Conservation (phyloP, 2,888 invertebrate species). For the Apodemia hepburni region DNA sequence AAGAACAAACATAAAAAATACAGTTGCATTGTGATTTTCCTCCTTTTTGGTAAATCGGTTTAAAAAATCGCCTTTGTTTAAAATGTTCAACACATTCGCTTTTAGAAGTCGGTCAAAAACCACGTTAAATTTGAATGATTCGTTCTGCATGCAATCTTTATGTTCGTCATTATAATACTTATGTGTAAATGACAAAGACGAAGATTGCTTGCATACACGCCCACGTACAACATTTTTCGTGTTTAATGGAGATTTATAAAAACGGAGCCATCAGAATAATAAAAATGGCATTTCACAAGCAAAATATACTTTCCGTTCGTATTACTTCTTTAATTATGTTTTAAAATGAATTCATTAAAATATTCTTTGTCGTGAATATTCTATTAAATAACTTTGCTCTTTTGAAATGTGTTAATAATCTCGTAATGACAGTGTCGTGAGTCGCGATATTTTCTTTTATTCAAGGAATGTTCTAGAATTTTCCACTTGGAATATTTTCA, state of each 20-base stretch:
- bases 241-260: constrained; percentile 10
- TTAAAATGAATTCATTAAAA: constrained; percentile 8
- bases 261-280: neutral
- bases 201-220: neutral
- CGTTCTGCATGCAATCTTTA: neutral
- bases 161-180: too few relatives aligned
- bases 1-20: too few relatives aligned
- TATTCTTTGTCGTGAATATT: neutral
- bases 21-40: too few relatives aligned
- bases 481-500: constrained; percentile 9
- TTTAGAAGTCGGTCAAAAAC: too few relatives aligned
- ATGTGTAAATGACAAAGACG: neutral
- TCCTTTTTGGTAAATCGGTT: too few relatives aligned
- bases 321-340: constrained; percentile 1
- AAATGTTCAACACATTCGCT: too few relatives aligned
- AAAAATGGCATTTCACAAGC: neutral
- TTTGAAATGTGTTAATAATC: constrained; percentile 12
- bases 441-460: constrained; percentile 9
- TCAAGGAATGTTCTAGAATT: constrained; percentile 7
- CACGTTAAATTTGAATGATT: neutral
- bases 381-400: constrained; percentile 2
- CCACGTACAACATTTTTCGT: neutral
- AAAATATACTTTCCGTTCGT: neutral
- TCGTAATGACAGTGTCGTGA: constrained; percentile 10
- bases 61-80: too few relatives aligned